These are phyloP conservation scores for Pyrgus malvae DNA, from an alignment of 2,888 invertebrate genomes.

Conservation along the genomic window DNA sequence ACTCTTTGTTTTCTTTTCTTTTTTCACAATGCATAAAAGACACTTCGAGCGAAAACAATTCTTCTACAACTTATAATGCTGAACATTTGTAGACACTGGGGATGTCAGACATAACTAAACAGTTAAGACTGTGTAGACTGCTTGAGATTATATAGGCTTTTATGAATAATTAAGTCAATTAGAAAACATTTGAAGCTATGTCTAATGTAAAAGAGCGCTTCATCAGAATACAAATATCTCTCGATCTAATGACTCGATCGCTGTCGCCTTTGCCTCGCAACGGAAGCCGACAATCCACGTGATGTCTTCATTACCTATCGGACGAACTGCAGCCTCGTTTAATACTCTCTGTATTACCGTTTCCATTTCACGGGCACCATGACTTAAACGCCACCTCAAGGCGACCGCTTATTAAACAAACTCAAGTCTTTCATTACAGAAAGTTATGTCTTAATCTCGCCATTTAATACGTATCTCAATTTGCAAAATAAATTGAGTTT, in stretches of 20 bases:
- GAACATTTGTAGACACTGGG: too few relatives aligned
- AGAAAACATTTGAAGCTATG: not conserved
- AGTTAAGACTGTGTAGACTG: too few relatives aligned
- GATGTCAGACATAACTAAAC: too few relatives aligned
- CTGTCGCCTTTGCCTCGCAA: not conserved
- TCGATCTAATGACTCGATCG: not conserved
- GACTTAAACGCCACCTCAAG: slow-evolving; percentile 34
- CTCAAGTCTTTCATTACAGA: slow-evolving; percentile 31
- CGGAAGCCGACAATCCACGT: not conserved
- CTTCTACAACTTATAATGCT: too few relatives aligned
- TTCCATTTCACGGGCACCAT: slow-evolving; percentile 21
- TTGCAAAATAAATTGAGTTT: slow-evolving; percentile 28
- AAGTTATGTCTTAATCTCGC: slow-evolving; percentile 30
- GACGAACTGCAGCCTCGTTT: slow-evolving; percentile 15
- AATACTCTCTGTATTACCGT: slow-evolving; percentile 22
- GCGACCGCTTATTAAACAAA: slow-evolving; percentile 32
- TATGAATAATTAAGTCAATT: too few relatives aligned
- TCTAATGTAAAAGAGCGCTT: not conserved
- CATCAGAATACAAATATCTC: not conserved
- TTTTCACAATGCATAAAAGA: too few relatives aligned
- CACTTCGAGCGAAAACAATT: too few relatives aligned
- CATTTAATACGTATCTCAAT: slow-evolving; percentile 28
- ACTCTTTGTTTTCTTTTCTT: too few relatives aligned
- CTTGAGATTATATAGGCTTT: too few relatives aligned
- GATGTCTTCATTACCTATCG: slow-evolving; percentile 22